These are phyloP conservation scores for Xenops minutus DNA, from an alignment of 2,797 vertebrate genomes.

Conservation along the genomic window DNA sequence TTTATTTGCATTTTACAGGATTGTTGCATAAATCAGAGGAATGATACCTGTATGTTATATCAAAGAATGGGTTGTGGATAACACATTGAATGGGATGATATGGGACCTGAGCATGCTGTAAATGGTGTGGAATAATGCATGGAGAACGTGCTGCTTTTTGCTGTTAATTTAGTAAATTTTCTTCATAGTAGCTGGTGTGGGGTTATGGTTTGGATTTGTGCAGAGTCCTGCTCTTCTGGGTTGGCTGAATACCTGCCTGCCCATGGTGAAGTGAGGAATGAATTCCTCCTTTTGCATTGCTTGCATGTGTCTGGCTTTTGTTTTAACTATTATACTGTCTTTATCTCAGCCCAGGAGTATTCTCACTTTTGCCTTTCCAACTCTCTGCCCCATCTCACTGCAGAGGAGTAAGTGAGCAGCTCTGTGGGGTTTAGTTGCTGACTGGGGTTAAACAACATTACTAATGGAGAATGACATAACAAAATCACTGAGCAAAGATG, in stretches of 20 bases:
- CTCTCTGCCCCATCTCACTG: neutral
- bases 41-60: neutral
- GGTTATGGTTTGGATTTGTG: neutral
- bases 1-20: neutral
- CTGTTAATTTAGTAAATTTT: neutral
- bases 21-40: neutral
- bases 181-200: neutral
- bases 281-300: neutral
- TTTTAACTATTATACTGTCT: neutral
- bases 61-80: fast-evolving
- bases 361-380: neutral
- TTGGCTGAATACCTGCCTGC: neutral
- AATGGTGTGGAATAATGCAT: neutral
- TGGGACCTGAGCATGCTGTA: neutral
- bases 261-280: neutral
- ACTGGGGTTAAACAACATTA: neutral
- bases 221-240: neutral
- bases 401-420: neutral
- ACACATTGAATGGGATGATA: neutral
- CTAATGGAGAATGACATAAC: neutral
- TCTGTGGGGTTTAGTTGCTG: neutral
- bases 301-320: neutral
- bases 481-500: neutral
- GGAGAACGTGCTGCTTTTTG: neutral
- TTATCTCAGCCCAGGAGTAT: neutral